phyloP scores from a whole-genome alignment of 1,140 invertebrate genomes.

The Eubasilissa regina region DNA sequence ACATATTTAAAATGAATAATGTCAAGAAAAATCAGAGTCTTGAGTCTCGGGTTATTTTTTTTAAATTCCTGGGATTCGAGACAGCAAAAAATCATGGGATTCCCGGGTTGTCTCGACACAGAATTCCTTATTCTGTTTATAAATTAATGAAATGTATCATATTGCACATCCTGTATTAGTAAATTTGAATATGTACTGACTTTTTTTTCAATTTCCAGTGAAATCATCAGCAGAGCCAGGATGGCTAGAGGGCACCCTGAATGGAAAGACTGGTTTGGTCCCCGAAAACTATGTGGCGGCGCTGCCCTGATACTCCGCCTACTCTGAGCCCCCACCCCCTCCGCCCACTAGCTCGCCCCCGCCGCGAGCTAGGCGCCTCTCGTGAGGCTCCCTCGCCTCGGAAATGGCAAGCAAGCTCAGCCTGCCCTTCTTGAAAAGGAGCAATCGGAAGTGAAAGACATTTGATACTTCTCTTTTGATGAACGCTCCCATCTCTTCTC shows the following conservation, averaged over 20 bases:
- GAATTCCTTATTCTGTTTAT: too few relatives aligned
- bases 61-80: too few relatives aligned
- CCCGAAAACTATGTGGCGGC: conserved; percentile 98
- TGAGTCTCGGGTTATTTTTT: too few relatives aligned
- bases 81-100: too few relatives aligned
- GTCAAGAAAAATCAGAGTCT: too few relatives aligned
- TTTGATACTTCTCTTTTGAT: too few relatives aligned
- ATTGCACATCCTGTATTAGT: too few relatives aligned
- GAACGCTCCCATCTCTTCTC: too few relatives aligned
- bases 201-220: conserved; percentile 74
- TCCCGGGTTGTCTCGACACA: too few relatives aligned
- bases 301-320: conserved; percentile 73
- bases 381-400: conserved; percentile 24
- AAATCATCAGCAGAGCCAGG: conserved; percentile 93
- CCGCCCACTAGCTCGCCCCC: conserved; percentile 12
- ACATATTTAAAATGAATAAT: too few relatives aligned
- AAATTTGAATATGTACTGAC: too few relatives aligned
- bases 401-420: conserved; percentile 4
- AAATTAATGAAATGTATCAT: too few relatives aligned
- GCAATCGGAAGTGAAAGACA: neutral
- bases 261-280: conserved; percentile 94
- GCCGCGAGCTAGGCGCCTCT: conserved; percentile 15
- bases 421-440: conserved; percentile 20
- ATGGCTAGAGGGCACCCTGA: conserved; percentile 95
- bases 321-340: conserved; percentile 39